A percentile compares a stretch with the other conserved stretches of the same genome.
phyloP scores from a whole-genome alignment of 2,888 invertebrate genomes.

The Liodrosophila aerea region DNA sequence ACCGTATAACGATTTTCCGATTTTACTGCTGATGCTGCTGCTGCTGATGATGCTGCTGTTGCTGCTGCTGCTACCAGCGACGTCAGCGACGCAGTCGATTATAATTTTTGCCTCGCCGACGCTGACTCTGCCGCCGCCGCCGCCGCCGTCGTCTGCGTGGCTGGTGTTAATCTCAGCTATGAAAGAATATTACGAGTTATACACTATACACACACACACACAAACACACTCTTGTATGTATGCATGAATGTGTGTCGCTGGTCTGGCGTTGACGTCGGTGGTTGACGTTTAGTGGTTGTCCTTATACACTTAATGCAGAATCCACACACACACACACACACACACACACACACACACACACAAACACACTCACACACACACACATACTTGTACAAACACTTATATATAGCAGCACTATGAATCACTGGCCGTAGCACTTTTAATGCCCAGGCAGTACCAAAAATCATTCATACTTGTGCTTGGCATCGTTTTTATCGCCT shows the following conservation, averaged over 20 bases:
- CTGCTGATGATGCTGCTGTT: constrained; percentile 30
- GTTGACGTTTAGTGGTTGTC: constrained; percentile 77
- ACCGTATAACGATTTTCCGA: constrained; percentile 74
- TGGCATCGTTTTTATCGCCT: constrained; percentile 35
- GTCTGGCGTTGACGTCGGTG: constrained; percentile 61
- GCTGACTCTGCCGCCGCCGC: constrained; percentile 19
- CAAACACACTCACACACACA: constrained; percentile 13
- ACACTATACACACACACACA: constrained; percentile 26
- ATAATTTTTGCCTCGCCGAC: constrained; percentile 55
- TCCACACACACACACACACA: constrained; percentile 42
- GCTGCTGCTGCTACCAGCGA: constrained; percentile 26
- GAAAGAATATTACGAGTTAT: constrained; percentile 56
- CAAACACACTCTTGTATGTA: too few relatives aligned
- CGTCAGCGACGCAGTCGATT: constrained; percentile 42
- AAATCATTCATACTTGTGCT: constrained; percentile 38
- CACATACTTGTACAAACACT: neutral
- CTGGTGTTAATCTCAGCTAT: constrained; percentile 57
- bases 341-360: constrained; percentile 19
- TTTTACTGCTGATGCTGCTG: constrained; percentile 49
- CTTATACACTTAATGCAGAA: constrained; percentile 61
- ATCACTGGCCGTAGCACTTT: constrained; percentile 47
- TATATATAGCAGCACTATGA: constrained; percentile 26
- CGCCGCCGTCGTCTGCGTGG: constrained; percentile 38
- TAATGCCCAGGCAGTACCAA: constrained; percentile 43
- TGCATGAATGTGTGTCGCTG: too few relatives aligned